Base-by-base conservation (phyloP, 92 coral and sea anemone species). In the Epizoanthus ramosus region DNA sequence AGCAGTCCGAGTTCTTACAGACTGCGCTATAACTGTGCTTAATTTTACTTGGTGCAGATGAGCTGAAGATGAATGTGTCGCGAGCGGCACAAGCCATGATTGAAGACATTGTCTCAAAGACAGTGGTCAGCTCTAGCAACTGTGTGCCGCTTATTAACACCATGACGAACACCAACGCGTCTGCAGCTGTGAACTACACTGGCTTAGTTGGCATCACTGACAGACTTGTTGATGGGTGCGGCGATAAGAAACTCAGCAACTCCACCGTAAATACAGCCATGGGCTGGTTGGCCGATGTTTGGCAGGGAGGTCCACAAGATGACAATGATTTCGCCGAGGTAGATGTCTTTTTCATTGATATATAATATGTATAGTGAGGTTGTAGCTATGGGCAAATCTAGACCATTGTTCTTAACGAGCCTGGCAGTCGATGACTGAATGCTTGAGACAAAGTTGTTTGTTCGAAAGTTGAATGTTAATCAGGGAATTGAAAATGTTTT, bases 121-220 rank as follows among this genome's bases (percentile, higher is more conserved):
- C 85, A 14, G 84, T 85, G 18, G 75, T 85, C 58, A 74, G 53
- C 57, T 28, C 83, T 8, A 84, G 67, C 31, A 79, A 59, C 5
- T 80, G 84, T 23, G 67, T 77, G 14, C 88, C 88, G 0, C 71
- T 85, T 10, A 57, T 85, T 57, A 85, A 66, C 56, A 68, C 79
- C 66, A 73, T 85, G 28, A 74, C 67, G 1, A 50, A 69, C 18
- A 85, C 88, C 4, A 74, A 85, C n/a, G 79, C 73, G 3, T 68
- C 68, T n/a, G 70, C 56, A 0, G 68, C 84, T 19, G 57, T 22
- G 21, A 85, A 85, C 45, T 37, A 58, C 14, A 76, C 81, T 4
- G 61, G 57, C 15, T 15, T 76, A 9, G 81, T 57, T 35, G 81
- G 8, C 4, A 53, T 76, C 69, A 60, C 81, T 8, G 81, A 21